Evolutionary conservation across 2,797 vertebrate genomes (phyloP).

Genomic region (Pseudomugil gertrudae): DNA sequence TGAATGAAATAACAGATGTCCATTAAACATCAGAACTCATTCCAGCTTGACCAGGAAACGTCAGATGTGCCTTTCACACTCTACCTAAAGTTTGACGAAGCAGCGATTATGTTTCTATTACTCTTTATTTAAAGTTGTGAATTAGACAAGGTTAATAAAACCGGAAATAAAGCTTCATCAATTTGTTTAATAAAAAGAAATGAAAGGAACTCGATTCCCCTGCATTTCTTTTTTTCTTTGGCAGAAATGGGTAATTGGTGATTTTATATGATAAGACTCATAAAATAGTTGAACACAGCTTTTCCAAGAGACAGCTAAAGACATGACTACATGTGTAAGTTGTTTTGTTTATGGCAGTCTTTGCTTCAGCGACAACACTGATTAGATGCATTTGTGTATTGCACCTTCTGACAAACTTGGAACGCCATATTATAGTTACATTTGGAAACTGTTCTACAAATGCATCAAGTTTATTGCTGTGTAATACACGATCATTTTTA

Average conservation of each 20-base stretch:
- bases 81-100: background rate
- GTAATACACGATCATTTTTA: background rate
- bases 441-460: background rate
- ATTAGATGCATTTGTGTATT: too few relatives aligned
- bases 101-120: background rate
- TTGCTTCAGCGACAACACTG: background rate
- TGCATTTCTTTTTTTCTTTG: background rate
- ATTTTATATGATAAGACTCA: background rate
- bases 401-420: background rate
- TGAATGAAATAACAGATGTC: conserved; percentile 61
- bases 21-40: conserved; percentile 54
- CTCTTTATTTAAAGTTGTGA: background rate
- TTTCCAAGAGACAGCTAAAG: background rate
- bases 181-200: background rate
- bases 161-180: background rate
- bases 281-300: background rate
- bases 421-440: background rate
- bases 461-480: background rate
- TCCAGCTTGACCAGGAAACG: conserved; percentile 35
- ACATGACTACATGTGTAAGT: background rate
- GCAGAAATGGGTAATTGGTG: too few relatives aligned
- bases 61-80: conserved; percentile 25
- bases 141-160: background rate
- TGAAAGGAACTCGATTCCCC: background rate
- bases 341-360: background rate